Evolutionary conservation across 2,888 invertebrate species (phyloP), one percentile per base, ranked within the genome.

Genomic region (Meandrusa payeni): DNA sequence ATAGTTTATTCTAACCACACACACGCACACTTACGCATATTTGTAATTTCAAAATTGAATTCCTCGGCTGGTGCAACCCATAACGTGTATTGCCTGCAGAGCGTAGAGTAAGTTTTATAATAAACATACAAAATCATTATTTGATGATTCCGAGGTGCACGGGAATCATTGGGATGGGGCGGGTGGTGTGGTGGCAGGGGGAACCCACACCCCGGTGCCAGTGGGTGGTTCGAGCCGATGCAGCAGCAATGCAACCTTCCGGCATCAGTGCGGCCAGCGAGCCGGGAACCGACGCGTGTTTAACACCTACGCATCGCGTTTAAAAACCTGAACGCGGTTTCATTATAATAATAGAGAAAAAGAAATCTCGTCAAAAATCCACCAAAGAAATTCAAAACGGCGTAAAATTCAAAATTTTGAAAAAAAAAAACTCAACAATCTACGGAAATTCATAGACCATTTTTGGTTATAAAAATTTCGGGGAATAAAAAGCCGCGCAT

Each of bases 111-210:
- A 65, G 73, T 83, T 86, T 85, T 81, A 85, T 85, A 72, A 79
- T 82, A 79, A 80, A 79, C 76, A 76, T 71, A 71, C 71, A 73
- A 82, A 85, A 87, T 86, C 81, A 87, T 87, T 87, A 86, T 83
- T 85, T 83, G 87, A 87, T 86, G 87, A 87, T 85, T 82, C 68
- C 72, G 76, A 69, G 81, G 81, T 64, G 68, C 63, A 66, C 68
- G 76, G 69, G 78, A 68, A 64, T 74, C 74, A 75, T 75, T 69
- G 76, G 80, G 67, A 67, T 70, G 77, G 67, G 80, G 43, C 33
- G 55, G 62, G 62, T 54, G 53, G 52, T 39, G 34, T 53, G 62
- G 31, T 49, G 60, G 55, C 47, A 55, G 64, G 61, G 66, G 50
- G 42, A 33, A 45, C 79, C 61, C 80, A 73, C 68, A 58, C 82